Base-by-base conservation (phyloP, 2,113 vertebrate genomes). In the Chionomys nivalis region DNA sequence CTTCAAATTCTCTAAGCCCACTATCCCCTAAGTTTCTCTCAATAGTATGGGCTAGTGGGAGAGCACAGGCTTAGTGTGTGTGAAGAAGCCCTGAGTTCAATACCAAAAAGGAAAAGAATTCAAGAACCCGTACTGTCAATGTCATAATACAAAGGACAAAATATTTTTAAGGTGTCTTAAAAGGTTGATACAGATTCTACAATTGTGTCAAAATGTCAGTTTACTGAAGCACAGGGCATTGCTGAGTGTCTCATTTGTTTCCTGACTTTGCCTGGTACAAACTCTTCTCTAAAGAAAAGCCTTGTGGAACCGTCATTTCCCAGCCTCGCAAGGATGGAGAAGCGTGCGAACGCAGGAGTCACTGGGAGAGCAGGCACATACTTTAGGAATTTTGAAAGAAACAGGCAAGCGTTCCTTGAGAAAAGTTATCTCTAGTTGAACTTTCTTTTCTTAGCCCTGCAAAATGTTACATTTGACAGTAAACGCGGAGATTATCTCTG, bases 211-310 rank as follows among this genome's bases (percentile, higher is more conserved):
- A 52, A 78, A 7, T 61, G 23, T 63, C 75, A 17, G 7, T 66
- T 49, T 89, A 52, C 83, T 90, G 31, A 96, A 12, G n/a, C 16
- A 2, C 3, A 42, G n/a, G 55, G 6, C 73, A 26, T 55, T 52
- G 39, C 44, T 28, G 24, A 89, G 49, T 11, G 19, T 72, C 85
- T 61, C 4, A 8, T 23, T 89, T 61, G 0, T 79, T 94, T 91
- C 63, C 42, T 49, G 4, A 39, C 83, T 70, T 89, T 17, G 78
- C 73, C 61, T 63, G 75, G 55, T 36, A 93, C 73, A 55, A 86
- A 26, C 23, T 93, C 42, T 79, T 87, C 94, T 58, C 44, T 85
- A 86, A 87, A 61, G 55, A 90, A 79, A 86, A 75, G 31, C 87
- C 72, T 11, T 23, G 26, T 47, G 23, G n/a, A 63, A 76, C 75